Evolutionary conservation across 2,888 invertebrate species (phyloP).

Genomic region (Schizotus pectinicornis): DNA sequence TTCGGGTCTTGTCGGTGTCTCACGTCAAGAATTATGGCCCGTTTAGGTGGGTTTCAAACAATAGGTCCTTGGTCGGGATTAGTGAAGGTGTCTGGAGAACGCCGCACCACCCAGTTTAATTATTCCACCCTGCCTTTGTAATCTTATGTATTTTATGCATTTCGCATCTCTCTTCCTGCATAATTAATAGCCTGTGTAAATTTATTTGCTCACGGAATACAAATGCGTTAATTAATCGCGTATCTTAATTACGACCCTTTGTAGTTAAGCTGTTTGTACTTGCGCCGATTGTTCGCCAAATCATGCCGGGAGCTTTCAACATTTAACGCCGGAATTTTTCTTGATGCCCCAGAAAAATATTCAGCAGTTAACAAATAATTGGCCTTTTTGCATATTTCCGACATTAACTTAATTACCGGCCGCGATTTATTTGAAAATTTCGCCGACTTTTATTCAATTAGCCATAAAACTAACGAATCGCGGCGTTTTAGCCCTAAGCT

Average conservation of each 20-base stretch:
- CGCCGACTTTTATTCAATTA: too few species aligned
- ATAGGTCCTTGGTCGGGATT: slow-evolving; percentile 5
- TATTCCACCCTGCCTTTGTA: slow-evolving; percentile 35
- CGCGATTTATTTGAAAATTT: too few species aligned
- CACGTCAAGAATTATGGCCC: not conserved
- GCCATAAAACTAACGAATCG: too few species aligned
- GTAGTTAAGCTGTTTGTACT: slow-evolving; percentile 17
- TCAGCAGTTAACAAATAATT: too few species aligned
- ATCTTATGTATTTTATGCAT: slow-evolving; percentile 46
- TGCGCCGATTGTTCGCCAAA: slow-evolving; percentile 11
- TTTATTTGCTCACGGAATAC: slow-evolving; percentile 45
- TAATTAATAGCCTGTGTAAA: slow-evolving; percentile 43
- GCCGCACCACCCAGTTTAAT: slow-evolving; percentile 24
- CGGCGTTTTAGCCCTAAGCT: too few species aligned
- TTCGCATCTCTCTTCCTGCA: slow-evolving; percentile 41
- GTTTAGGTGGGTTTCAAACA: slow-evolving; percentile 14
- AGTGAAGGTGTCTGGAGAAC: slow-evolving; percentile 20
- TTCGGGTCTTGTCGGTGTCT: not conserved
- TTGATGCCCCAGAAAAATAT: too few species aligned
- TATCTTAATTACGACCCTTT: slow-evolving; percentile 39
- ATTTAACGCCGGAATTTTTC: too few species aligned
- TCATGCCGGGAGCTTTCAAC: not conserved
- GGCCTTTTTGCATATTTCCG: too few species aligned
- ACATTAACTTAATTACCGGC: too few species aligned
- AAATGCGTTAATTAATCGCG: slow-evolving; percentile 46